phyloP scores from a whole-genome alignment of 2,797 vertebrate genomes.

The Pangasius larnaudii region DNA sequence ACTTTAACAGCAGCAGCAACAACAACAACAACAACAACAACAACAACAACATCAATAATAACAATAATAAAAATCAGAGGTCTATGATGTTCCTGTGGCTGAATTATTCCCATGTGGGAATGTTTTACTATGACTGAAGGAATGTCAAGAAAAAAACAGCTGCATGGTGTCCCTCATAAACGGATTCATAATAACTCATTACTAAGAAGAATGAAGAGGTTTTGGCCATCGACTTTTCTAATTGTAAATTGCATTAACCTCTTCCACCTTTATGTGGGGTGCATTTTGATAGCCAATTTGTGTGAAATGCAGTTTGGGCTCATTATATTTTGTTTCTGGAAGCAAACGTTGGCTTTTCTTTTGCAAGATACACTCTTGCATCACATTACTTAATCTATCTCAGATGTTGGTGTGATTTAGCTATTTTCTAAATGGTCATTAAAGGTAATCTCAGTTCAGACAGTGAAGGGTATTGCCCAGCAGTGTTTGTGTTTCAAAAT shows the following conservation, averaged over 20 bases:
- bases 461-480: conserved; percentile 33
- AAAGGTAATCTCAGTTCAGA: conserved; percentile 55
- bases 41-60: background rate
- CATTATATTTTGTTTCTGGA: conserved; percentile 61
- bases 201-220: conserved; percentile 19
- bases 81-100: background rate
- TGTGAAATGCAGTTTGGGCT: conserved; percentile 49
- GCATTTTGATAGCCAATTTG: conserved; percentile 57
- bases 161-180: conserved; percentile 23
- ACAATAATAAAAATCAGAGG: background rate
- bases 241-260: conserved; percentile 44
- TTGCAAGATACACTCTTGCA: conserved; percentile 55
- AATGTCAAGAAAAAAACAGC: conserved; percentile 27
- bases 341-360: conserved; percentile 53
- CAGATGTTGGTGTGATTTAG: conserved; percentile 54
- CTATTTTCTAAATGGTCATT: conserved; percentile 51
- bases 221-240: conserved; percentile 17
- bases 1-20: background rate
- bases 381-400: conserved; percentile 58
- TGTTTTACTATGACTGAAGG: conserved; percentile 40
- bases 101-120: conserved; percentile 29
- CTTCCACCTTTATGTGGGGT: conserved; percentile 30
- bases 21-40: background rate
- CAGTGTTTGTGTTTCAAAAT: conserved; percentile 42
- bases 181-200: conserved; percentile 34